Conservation (phyloP, 2,888 invertebrate species). For the Halictus ligatus region DNA sequence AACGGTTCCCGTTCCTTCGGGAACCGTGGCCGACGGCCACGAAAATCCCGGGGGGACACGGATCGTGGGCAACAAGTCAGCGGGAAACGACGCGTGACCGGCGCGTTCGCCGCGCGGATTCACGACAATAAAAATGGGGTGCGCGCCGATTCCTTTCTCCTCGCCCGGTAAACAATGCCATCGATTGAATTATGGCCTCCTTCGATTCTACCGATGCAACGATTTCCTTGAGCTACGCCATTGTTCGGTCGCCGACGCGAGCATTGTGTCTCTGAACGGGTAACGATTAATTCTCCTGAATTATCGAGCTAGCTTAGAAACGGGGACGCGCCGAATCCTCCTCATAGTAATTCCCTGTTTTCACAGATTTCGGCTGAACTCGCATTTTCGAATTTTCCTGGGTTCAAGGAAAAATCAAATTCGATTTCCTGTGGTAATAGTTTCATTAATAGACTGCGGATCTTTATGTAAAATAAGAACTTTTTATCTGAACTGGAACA, state of each 20-base stretch:
- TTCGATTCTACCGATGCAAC: conserved; percentile 44
- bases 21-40: conserved; percentile 42
- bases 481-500: too few relatives aligned
- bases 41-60: conserved; percentile 69
- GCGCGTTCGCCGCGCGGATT: conserved; percentile 58
- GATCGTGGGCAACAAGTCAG: conserved; percentile 75
- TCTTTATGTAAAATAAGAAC: too few relatives aligned
- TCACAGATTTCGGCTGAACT: not conserved
- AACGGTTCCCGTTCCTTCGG: conserved; percentile 34
- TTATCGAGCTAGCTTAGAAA: not conserved
- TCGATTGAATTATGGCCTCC: conserved; percentile 38
- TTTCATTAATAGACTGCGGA: too few relatives aligned
- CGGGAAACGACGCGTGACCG: conserved; percentile 74
- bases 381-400: not conserved
- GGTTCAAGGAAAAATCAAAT: not conserved
- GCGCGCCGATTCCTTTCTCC: conserved; percentile 31
- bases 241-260: conserved; percentile 19
- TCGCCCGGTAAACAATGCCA: conserved; percentile 48
- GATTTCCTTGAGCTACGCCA: conserved; percentile 22
- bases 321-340: not conserved
- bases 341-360: not conserved
- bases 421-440: not conserved
- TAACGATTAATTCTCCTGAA: conserved; percentile 13
- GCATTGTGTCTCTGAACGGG: conserved; percentile 8
- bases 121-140: conserved; percentile 67